Conservation (phyloP, 2,797 vertebrate species). For the Balearica regulorum region DNA sequence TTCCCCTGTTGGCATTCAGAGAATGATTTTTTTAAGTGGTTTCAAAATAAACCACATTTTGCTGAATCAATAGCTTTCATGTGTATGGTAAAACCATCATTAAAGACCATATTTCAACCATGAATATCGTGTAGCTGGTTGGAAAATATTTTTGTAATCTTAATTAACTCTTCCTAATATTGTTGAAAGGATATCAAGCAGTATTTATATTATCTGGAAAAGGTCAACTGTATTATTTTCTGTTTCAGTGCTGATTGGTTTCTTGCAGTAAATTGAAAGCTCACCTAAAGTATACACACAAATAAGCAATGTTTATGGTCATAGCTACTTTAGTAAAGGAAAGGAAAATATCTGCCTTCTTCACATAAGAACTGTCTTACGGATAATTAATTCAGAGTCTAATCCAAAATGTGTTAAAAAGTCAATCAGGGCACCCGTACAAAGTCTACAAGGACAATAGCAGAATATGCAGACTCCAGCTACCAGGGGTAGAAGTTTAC, state of each 20-base stretch:
- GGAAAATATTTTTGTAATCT: constrained; percentile 1
- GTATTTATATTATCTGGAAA: not conserved
- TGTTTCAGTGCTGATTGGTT: not conserved
- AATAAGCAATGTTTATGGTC: not conserved
- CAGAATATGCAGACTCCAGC: not conserved
- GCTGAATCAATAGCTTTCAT: constrained; percentile 12
- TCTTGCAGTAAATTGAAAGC: not conserved
- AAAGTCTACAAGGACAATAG: not conserved
- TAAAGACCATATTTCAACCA: not conserved
- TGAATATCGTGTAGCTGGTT: not conserved
- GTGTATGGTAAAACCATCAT: not conserved
- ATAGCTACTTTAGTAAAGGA: not conserved
- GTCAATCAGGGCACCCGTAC: not conserved
- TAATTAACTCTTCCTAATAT: constrained; percentile 6
- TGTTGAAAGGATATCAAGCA: not conserved
- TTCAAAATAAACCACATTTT: constrained; percentile 33
- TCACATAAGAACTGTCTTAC: not conserved
- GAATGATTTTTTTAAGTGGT: constrained; percentile 1
- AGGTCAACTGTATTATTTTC: not conserved
- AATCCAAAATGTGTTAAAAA: not conserved
- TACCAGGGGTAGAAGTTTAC: not conserved
- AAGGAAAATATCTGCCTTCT: not conserved
- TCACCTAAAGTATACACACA: not conserved
- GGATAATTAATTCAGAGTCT: not conserved
- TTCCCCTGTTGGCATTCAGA: not conserved